Percentiles rank a stretch among this genome's conserved stretches.
Conservation (phyloP, 2,113 vertebrate species). For the Dromaius novaehollandiae region DNA sequence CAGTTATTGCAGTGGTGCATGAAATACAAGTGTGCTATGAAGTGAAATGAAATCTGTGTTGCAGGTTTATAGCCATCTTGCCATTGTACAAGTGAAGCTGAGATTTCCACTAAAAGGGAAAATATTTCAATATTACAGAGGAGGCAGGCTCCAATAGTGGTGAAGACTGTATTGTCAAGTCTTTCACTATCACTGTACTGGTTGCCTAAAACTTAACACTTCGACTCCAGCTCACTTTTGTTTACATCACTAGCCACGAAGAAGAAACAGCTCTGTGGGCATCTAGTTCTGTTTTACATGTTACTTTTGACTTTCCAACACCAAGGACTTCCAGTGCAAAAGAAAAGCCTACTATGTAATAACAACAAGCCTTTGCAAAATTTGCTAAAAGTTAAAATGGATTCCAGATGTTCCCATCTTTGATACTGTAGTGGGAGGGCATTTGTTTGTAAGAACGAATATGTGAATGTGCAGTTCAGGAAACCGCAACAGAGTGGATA, state of each 20-base stretch:
- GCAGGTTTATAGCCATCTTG: conserved; percentile 68
- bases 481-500: conserved; percentile 46
- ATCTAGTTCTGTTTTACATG: conserved; percentile 20
- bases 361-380: conserved; percentile 60
- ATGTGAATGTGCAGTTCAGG: conserved; percentile 53
- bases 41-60: conserved; percentile 58
- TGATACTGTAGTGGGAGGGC: conserved; percentile 59
- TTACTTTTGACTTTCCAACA: conserved; percentile 26
- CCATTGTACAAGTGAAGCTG: conserved; percentile 59
- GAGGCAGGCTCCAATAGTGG: conserved; percentile 50
- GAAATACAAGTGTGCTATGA: conserved; percentile 60
- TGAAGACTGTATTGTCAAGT: conserved; percentile 23
- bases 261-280: conserved; percentile 14
- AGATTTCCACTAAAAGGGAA: conserved; percentile 71
- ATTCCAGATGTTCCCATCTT: conserved; percentile 68
- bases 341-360: conserved; percentile 61
- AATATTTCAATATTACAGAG: conserved; percentile 29
- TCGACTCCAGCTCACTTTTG: conserved; percentile 49
- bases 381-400: conserved; percentile 55
- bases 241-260: conserved; percentile 69
- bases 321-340: conserved; percentile 35
- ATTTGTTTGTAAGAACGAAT: conserved; percentile 66
- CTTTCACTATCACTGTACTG: conserved; percentile 20
- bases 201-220: conserved; percentile 25
- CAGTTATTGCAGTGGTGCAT: conserved; percentile 69